phyloP scores from a whole-genome alignment of 1,140 invertebrate species.

The Anoplolepis gracilipes region DNA sequence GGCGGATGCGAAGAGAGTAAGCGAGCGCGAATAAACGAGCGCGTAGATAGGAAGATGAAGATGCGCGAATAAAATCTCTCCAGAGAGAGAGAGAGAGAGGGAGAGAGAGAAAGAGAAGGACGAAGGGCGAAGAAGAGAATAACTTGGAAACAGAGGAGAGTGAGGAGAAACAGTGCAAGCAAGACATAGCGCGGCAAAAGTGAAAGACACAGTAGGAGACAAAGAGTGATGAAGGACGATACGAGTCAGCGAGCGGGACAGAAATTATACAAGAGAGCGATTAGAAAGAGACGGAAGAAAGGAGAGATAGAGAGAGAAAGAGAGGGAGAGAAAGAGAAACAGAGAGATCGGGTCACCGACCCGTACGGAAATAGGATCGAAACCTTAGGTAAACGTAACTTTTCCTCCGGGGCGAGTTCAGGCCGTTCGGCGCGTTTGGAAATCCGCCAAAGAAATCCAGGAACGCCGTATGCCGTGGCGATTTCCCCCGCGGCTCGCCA shows the following conservation, averaged over 20 bases:
- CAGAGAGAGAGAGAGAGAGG: background rate
- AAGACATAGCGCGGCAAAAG: conserved; percentile 2
- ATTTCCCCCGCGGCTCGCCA: conserved; percentile 71
- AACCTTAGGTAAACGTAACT: conserved; percentile 83
- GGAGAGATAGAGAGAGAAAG: conserved; percentile 5
- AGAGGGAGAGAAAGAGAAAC: conserved; percentile 31
- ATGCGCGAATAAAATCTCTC: conserved; percentile 62
- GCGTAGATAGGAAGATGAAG: conserved; percentile 73
- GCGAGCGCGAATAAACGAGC: conserved; percentile 51
- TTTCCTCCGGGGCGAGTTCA: conserved; percentile 76
- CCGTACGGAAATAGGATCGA: conserved; percentile 82
- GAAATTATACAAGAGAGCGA: conserved; percentile 15
- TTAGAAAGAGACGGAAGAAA: background rate
- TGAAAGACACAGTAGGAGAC: conserved; percentile 48
- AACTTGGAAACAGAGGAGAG: background rate
- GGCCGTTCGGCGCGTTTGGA: conserved; percentile 79
- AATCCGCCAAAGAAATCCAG: conserved; percentile 81
- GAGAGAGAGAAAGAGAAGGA: conserved; percentile 1
- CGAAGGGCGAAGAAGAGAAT: conserved; percentile 21
- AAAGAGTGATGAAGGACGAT: conserved; percentile 43
- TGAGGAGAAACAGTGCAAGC: background rate
- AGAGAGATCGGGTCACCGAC: conserved; percentile 77
- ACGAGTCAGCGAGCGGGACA: conserved; percentile 20
- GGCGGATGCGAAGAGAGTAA: conserved; percentile 19
- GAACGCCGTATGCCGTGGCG: conserved; percentile 68